phyloP scores from a whole-genome alignment of 2,888 invertebrate genomes.

The Noctua comes region DNA sequence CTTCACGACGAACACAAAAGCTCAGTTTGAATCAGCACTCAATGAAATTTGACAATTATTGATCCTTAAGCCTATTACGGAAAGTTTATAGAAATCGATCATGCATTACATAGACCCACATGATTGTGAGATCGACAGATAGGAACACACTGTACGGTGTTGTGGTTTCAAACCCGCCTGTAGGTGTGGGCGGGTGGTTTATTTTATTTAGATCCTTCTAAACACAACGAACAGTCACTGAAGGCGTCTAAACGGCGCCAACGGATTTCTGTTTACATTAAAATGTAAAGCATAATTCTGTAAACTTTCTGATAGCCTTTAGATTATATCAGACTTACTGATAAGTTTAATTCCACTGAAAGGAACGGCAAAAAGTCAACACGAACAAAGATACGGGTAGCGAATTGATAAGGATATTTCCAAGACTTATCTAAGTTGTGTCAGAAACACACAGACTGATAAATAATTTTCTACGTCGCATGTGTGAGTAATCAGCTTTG shows the following conservation, averaged over 20 bases:
- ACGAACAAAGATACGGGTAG: conserved; percentile 9
- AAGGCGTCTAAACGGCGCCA: conserved; percentile 60
- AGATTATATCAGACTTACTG: neutral
- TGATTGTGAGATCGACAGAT: conserved; percentile 54
- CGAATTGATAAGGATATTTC: conserved; percentile 11
- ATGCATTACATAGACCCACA: conserved; percentile 51
- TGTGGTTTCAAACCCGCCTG: conserved; percentile 77
- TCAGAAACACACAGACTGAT: conserved; percentile 29
- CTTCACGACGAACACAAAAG: conserved; percentile 40
- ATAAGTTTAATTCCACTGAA: conserved; percentile 16
- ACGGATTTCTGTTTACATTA: conserved; percentile 22
- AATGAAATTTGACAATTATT: conserved; percentile 21
- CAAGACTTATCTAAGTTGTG: neutral
- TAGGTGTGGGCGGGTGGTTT: conserved; percentile 77
- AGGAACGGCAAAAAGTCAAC: neutral
- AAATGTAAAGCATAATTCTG: conserved; percentile 7
- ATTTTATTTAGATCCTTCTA: conserved; percentile 78
- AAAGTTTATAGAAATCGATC: conserved; percentile 42
- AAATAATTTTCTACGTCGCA: conserved; percentile 57
- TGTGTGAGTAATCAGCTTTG: conserved; percentile 72
- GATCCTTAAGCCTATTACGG: neutral
- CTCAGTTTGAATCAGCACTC: conserved; percentile 20
- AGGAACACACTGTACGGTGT: conserved; percentile 73
- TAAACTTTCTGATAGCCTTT: conserved; percentile 19
- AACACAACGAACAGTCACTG: conserved; percentile 64